Conservation (phyloP, 92 coral and sea anemone species). For the Siderastrea siderea region DNA sequence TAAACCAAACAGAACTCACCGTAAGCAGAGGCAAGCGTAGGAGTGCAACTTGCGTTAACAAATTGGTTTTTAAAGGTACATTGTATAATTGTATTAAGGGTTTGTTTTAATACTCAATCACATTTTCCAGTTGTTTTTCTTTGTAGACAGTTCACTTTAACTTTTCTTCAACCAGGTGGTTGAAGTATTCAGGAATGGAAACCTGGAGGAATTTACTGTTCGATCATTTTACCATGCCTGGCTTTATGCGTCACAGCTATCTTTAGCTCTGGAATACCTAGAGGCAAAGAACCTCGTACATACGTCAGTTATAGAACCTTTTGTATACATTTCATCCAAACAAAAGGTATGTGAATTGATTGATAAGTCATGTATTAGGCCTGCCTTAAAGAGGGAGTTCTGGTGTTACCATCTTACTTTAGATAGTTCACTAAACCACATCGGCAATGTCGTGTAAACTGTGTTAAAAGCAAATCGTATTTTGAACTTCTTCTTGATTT, state of each 20-base stretch:
- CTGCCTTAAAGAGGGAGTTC: not conserved
- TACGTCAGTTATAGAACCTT: slow-evolving; percentile 28
- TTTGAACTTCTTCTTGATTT: no score
- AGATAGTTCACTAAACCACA: no score
- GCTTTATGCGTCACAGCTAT: slow-evolving; percentile 58
- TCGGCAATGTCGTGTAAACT: no score
- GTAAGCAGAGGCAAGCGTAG: no score
- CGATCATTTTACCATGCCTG: slow-evolving; percentile 48
- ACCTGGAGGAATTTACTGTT: slow-evolving; percentile 37
- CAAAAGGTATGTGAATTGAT: slow-evolving; percentile 16
- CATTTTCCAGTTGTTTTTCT: not conserved
- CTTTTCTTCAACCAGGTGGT: slow-evolving; percentile 10
- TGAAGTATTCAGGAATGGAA: slow-evolving; percentile 32
- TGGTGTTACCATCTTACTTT: not conserved
- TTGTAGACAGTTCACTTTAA: no score
- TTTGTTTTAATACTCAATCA: not conserved
- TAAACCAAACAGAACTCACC: no score
- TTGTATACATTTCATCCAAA: slow-evolving; percentile 24
- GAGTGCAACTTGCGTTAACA: no score
- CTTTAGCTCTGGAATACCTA: slow-evolving; percentile 41
- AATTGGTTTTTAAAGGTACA: no score
- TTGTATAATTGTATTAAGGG: not conserved
- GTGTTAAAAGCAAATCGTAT: no score
- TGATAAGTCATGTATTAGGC: not conserved
- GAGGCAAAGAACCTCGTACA: slow-evolving; percentile 18